These are phyloP conservation scores for Chiloscyllium plagiosum DNA, from an alignment of 2,113 vertebrate species.

Conservation along the genomic window DNA sequence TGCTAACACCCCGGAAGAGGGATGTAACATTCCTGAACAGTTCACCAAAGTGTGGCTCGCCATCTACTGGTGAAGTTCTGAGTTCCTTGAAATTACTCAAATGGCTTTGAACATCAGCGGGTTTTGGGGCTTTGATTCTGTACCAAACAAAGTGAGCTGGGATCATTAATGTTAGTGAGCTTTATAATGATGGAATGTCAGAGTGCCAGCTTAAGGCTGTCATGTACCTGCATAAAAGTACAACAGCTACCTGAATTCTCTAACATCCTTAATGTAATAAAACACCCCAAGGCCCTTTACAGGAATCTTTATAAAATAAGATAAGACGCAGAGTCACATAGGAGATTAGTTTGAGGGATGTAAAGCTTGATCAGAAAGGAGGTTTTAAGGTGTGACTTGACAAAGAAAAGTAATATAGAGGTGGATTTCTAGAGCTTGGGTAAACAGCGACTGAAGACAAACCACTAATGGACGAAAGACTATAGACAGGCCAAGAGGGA, in stretches of 20 bases:
- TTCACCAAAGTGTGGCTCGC: neutral
- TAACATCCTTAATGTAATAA: no score
- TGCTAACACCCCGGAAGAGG: neutral
- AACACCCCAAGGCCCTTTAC: no score
- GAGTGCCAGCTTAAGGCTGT: neutral
- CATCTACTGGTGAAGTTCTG: neutral
- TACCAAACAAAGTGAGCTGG: neutral
- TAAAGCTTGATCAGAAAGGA: neutral
- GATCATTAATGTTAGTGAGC: neutral
- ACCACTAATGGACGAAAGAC: neutral
- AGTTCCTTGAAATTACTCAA: neutral
- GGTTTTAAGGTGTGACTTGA: neutral
- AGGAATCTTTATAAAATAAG: no score
- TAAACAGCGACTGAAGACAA: no score
- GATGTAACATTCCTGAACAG: neutral
- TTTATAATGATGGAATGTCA: neutral
- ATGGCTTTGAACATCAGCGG: neutral
- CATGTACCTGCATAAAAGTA: neutral
- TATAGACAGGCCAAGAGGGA: no score
- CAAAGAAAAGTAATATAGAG: neutral
- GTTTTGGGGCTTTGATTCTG: neutral
- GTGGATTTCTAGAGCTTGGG: neutral
- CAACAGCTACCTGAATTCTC: neutral
- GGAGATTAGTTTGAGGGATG: neutral
- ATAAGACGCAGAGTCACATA: neutral